Evolutionary conservation across 1,140 invertebrate species (phyloP).

Genomic region (Apis dorsata): DNA sequence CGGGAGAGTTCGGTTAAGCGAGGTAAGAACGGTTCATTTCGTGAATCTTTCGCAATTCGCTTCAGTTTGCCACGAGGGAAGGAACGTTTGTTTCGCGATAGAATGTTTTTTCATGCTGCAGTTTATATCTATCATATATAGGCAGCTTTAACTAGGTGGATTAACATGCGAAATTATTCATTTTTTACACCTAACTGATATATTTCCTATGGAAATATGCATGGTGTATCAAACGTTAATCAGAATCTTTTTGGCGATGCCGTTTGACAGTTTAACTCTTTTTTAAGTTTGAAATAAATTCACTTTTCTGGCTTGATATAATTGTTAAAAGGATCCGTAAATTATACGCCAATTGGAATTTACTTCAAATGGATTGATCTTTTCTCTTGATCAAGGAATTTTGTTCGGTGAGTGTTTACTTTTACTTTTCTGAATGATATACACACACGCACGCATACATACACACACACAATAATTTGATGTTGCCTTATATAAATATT

Average conservation of each 20-base stretch:
- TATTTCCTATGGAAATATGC: background rate
- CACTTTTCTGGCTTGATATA: background rate
- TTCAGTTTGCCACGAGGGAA: slow-evolving; percentile 1
- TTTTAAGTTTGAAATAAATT: background rate
- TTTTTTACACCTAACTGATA: no score
- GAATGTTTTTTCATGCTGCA: slow-evolving; percentile 27
- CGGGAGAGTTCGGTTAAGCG: slow-evolving; percentile 34
- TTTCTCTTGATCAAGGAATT: background rate
- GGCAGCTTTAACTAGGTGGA: slow-evolving; percentile 11
- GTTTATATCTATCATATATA: slow-evolving; percentile 43
- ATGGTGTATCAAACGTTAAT: background rate
- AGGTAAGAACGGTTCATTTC: slow-evolving; percentile 17
- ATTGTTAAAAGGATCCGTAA: background rate
- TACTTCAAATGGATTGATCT: slow-evolving; percentile 22
- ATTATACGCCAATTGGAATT: background rate
- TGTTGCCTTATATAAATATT: no score
- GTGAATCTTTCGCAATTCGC: slow-evolving; percentile 39
- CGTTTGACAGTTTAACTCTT: slow-evolving; percentile 21
- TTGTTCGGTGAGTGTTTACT: slow-evolving; percentile 30
- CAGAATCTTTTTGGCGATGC: background rate
- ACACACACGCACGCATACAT: no score
- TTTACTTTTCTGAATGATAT: background rate
- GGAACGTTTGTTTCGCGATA: background rate
- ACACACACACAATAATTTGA: no score
- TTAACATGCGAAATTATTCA: background rate